Conservation (phyloP, 92 coral and sea anemone genomes). For the Phenganax marumi region DNA sequence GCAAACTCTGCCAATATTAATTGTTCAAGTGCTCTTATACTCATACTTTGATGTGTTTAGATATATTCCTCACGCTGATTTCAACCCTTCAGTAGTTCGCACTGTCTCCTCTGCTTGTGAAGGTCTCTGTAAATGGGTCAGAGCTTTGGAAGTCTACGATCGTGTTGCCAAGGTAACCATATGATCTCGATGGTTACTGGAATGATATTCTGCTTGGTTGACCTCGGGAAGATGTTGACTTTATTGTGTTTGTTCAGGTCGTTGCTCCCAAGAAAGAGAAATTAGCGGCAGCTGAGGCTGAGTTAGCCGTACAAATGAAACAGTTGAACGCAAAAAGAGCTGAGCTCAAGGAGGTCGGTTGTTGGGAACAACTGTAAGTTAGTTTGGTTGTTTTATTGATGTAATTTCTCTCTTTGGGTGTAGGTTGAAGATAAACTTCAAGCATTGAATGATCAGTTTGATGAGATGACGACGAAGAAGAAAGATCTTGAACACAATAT, state of each 20-base stretch:
- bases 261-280: constrained; percentile 97
- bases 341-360: constrained; percentile 80
- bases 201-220: background rate
- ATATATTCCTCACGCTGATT: constrained; percentile 89
- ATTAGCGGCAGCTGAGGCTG: constrained; percentile 93
- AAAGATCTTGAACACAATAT: constrained; percentile 90
- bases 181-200: background rate
- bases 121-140: constrained; percentile 96
- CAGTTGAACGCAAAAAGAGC: constrained; percentile 92
- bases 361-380: too few relatives aligned
- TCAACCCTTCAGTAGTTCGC: constrained; percentile 86
- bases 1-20: too few relatives aligned
- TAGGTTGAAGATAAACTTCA: constrained; percentile 98
- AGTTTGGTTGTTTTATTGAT: too few relatives aligned
- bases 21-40: background rate
- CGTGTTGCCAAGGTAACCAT: constrained; percentile 87
- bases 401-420: background rate
- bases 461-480: constrained; percentile 91
- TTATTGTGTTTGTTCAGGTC: constrained; percentile 58
- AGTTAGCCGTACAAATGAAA: constrained; percentile 94
- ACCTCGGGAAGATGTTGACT: background rate
- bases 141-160: constrained; percentile 98
- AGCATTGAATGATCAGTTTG: constrained; percentile 96
- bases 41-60: constrained; percentile 34
- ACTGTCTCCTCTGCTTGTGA: constrained; percentile 98